These are phyloP conservation scores for Mesorhabditis belari DNA, from an alignment of 2,888 invertebrate genomes.

Conservation along the genomic window DNA sequence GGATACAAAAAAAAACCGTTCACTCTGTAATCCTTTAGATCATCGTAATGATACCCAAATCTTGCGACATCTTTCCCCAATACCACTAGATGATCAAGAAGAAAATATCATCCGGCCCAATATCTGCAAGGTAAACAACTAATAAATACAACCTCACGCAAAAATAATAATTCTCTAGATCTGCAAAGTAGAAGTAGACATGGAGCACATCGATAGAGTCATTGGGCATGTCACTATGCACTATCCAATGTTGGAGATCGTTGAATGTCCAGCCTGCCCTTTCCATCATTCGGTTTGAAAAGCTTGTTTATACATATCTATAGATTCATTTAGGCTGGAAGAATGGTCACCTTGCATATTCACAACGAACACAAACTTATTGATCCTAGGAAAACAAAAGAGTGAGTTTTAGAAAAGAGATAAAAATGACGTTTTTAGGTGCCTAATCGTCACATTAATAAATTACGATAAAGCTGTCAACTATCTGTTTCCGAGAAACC, in stretches of 20 bases:
- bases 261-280: neutral
- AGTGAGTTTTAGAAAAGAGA: neutral
- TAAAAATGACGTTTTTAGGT: neutral
- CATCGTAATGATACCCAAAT: too few species aligned
- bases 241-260: neutral
- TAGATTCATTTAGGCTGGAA: neutral
- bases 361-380: neutral
- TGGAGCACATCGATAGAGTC: neutral
- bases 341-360: neutral
- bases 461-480: neutral
- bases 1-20: too few species aligned
- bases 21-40: too few species aligned
- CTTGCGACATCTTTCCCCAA: too few species aligned
- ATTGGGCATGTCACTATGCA: neutral
- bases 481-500: neutral
- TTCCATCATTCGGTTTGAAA: neutral
- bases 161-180: neutral
- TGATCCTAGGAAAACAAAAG: neutral
- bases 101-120: too few species aligned
- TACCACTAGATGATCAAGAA: too few species aligned
- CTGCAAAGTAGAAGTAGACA: neutral
- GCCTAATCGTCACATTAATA: too few species aligned
- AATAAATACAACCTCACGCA: neutral
- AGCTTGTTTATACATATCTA: neutral
- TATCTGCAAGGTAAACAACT: neutral